Conservation (phyloP, 2,797 vertebrate species). For the Acridotheres tristis region DNA sequence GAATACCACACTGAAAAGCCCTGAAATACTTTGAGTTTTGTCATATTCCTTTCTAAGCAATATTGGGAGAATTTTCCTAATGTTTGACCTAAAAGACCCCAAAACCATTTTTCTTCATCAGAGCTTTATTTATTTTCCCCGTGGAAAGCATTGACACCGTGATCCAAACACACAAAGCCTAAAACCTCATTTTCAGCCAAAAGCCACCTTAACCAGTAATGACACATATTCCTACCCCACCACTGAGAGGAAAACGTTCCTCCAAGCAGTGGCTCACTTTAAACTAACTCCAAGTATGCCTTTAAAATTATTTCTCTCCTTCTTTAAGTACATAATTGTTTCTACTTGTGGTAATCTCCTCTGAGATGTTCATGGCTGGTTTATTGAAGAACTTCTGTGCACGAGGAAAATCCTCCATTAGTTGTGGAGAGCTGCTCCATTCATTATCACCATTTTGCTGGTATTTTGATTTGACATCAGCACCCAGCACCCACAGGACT, state of each 20-base stretch:
- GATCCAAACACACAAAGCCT: neutral
- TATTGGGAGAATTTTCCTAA: neutral
- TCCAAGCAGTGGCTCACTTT: neutral
- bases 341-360: conserved; percentile 12
- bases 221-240: neutral
- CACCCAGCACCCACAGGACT: neutral
- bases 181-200: neutral
- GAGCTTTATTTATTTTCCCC: neutral
- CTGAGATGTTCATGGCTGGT: neutral
- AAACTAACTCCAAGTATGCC: neutral
- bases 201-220: neutral
- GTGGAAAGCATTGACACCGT: neutral
- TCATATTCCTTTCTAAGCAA: neutral
- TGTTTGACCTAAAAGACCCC: neutral
- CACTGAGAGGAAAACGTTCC: neutral
- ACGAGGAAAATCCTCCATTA: neutral
- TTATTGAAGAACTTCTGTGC: conserved; percentile 10
- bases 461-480: neutral
- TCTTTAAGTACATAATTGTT: conserved; percentile 30
- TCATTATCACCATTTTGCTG: neutral
- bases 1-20: neutral
- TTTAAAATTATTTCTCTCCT: conserved; percentile 15
- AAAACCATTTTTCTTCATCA: neutral
- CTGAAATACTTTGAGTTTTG: neutral
- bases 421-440: neutral